phyloP scores from a whole-genome alignment of 2,797 vertebrate genomes.

The Leptodactylus fallax region DNA sequence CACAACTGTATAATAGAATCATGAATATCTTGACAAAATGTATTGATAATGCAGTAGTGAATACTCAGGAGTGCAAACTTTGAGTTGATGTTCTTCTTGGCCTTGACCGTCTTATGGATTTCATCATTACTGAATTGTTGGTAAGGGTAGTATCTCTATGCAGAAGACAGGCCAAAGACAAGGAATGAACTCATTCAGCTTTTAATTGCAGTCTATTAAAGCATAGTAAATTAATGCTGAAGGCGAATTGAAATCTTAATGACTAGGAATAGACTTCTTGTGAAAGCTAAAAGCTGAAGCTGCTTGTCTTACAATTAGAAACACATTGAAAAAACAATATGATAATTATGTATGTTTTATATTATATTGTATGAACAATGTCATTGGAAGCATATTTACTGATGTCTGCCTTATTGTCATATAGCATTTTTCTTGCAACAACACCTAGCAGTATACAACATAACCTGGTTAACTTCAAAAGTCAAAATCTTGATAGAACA shows the following conservation, averaged over 20 bases:
- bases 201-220: conserved; percentile 62
- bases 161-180: conserved; percentile 40
- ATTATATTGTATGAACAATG: not conserved
- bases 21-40: conserved; percentile 3
- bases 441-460: not conserved
- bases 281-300: conserved; percentile 16
- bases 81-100: conserved; percentile 23
- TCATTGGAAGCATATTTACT: not conserved
- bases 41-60: not conserved
- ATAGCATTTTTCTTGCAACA: not conserved
- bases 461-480: not conserved
- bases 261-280: conserved; percentile 40
- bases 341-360: not conserved
- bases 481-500: no score
- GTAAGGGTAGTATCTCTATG: conserved; percentile 44
- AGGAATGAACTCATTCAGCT: conserved; percentile 47
- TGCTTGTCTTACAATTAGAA: not conserved
- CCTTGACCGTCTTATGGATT: conserved; percentile 26
- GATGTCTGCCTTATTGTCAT: not conserved
- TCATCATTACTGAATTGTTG: conserved; percentile 29
- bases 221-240: conserved; percentile 57
- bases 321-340: not conserved
- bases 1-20: not conserved
- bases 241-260: conserved; percentile 49
- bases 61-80: not conserved